Conservation (phyloP, 2,888 invertebrate genomes). For the Cantharis rufa region DNA sequence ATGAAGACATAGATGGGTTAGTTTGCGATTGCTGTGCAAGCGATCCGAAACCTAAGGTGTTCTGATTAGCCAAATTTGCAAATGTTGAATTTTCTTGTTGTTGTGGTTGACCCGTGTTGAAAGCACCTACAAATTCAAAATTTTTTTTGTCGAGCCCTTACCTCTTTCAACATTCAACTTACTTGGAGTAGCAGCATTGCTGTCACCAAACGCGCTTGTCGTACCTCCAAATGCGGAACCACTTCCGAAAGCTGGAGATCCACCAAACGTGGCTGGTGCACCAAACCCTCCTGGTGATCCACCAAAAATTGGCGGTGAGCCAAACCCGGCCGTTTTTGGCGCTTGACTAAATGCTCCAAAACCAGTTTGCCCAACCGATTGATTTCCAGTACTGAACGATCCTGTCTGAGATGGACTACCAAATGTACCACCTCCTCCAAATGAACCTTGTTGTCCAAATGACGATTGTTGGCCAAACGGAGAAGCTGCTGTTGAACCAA, state of each 20-base stretch:
- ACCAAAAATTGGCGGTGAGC: conserved; percentile 34
- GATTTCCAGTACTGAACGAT: conserved; percentile 49
- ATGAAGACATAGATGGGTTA: conserved; percentile 46
- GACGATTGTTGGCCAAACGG: conserved; percentile 40
- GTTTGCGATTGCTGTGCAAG: conserved; percentile 61
- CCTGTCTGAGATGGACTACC: conserved; percentile 39
- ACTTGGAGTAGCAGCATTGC: conserved; percentile 4
- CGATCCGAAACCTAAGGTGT: conserved; percentile 67
- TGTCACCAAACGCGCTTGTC: conserved; percentile 51
- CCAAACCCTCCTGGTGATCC: conserved; percentile 49
- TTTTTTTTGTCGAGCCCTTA: not conserved
- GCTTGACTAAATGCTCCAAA: conserved; percentile 51
- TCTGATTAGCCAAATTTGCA: conserved; percentile 66
- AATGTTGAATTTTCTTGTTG: conserved; percentile 65
- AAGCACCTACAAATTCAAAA: conserved; percentile 44
- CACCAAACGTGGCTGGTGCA: conserved; percentile 52
- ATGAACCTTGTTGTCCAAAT: conserved; percentile 44
- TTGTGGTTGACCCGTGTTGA: conserved; percentile 55
- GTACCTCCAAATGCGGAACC: conserved; percentile 57
- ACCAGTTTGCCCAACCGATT: conserved; percentile 52
- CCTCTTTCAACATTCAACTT: not conserved
- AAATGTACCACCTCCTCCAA: conserved; percentile 44
- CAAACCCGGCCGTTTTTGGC: conserved; percentile 48
- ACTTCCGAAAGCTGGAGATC: conserved; percentile 57
- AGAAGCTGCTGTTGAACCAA: conserved; percentile 25